These are phyloP conservation scores for Silurus meridionalis DNA, from an alignment of 2,113 vertebrate genomes.

Conservation along the genomic window DNA sequence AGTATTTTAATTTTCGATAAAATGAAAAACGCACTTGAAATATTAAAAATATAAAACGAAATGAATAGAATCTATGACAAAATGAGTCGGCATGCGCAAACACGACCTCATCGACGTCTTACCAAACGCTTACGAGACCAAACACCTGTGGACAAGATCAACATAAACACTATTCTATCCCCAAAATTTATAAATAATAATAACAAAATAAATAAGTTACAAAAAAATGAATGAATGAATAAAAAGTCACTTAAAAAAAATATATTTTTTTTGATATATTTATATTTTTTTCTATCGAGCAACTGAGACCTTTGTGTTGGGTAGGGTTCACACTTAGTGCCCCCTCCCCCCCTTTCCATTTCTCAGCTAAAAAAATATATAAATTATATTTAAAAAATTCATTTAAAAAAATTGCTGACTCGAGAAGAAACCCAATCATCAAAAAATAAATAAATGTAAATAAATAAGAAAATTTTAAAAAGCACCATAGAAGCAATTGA, in stretches of 20 bases:
- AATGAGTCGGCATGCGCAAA: conserved; percentile 6
- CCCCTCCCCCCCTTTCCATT: no score
- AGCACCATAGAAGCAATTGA: no score
- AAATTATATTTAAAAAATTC: background rate
- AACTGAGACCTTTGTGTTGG: no score
- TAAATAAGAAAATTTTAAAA: background rate
- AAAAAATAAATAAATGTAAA: background rate
- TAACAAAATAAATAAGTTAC: no score
- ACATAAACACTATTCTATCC: background rate
- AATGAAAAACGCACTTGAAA: conserved; percentile 12
- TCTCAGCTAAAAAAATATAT: background rate
- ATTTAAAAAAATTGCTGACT: background rate
- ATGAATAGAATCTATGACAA: conserved; percentile 36
- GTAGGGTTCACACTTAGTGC: background rate
- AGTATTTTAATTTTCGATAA: conserved; percentile 70
- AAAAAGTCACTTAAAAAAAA: background rate
- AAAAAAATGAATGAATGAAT: no score
- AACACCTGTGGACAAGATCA: conserved; percentile 27
- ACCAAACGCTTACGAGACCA: background rate
- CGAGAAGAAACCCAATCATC: no score
- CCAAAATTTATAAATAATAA: no score
- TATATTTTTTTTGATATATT: background rate
- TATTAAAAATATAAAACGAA: conserved; percentile 40
- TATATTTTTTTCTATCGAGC: background rate
- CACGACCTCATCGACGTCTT: background rate